Evolutionary conservation across 2,113 vertebrate genomes (phyloP).

Genomic region (Brachyhypopomus occidentalis): DNA sequence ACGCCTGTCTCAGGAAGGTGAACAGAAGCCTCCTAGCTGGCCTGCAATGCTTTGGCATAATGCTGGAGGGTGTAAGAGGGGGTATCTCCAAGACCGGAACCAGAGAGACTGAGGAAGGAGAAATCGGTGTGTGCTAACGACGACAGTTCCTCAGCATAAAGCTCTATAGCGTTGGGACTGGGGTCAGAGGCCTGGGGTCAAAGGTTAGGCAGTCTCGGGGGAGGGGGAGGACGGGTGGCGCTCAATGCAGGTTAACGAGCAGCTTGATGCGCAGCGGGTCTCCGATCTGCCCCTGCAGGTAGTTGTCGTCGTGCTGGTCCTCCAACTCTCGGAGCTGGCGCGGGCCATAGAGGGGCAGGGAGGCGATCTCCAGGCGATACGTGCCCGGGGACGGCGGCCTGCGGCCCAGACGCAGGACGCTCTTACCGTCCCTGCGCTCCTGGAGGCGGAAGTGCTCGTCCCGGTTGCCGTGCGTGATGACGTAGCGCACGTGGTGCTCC

Average conservation of each 20-base stretch:
- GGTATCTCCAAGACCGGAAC: not conserved
- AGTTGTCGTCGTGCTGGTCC: constrained; percentile 82
- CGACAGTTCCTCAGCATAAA: constrained; percentile 71
- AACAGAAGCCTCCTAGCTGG: constrained; percentile 53
- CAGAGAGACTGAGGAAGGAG: constrained; percentile 34
- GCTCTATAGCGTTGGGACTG: constrained; percentile 58
- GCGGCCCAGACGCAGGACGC: constrained; percentile 79
- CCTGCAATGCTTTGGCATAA: constrained; percentile 59
- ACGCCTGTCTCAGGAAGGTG: not conserved
- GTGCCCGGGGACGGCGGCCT: constrained; percentile 75
- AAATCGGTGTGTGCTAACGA: constrained; percentile 66
- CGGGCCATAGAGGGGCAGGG: constrained; percentile 78
- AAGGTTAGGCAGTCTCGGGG: constrained; percentile 62
- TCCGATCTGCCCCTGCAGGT: constrained; percentile 82
- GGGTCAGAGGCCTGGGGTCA: constrained; percentile 45
- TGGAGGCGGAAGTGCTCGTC: constrained; percentile 83
- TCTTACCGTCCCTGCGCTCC: constrained; percentile 81
- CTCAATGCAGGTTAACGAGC: constrained; percentile 87
- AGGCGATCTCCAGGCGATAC: constrained; percentile 85
- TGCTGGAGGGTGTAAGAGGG: constrained; percentile 13
- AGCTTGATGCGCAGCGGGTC: constrained; percentile 87
- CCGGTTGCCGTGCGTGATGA: constrained; percentile 81
- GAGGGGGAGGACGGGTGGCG: constrained; percentile 31
- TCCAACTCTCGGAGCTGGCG: constrained; percentile 77
- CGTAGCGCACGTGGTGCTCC: constrained; percentile 80